Evolutionary conservation across 2,797 vertebrate genomes (phyloP).

Genomic region (Fistularia tabacaria): DNA sequence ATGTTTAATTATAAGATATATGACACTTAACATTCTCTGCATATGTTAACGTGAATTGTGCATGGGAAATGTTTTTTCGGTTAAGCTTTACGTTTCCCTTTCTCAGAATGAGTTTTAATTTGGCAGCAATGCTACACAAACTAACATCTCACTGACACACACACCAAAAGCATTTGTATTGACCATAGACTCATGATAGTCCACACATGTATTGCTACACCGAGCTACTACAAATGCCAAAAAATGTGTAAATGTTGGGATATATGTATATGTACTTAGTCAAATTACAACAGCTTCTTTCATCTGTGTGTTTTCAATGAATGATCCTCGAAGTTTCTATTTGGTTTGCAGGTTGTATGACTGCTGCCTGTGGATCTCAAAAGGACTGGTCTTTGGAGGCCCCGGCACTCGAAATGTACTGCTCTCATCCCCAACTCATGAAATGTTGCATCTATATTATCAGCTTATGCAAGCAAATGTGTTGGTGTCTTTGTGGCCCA

Average conservation of each 20-base stretch:
- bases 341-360: conserved; percentile 51
- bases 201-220: conserved; percentile 14
- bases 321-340: conserved; percentile 52
- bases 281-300: conserved; percentile 30
- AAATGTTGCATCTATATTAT: conserved; percentile 32
- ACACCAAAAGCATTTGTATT: conserved; percentile 1
- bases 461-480: conserved; percentile 13
- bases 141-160: conserved; percentile 12
- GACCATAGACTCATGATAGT: background rate
- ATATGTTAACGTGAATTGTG: no score
- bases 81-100: conserved; percentile 12
- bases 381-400: conserved; percentile 55
- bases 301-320: conserved; percentile 54
- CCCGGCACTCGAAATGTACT: conserved; percentile 35
- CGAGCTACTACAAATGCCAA: conserved; percentile 11
- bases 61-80: background rate
- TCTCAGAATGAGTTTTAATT: conserved; percentile 9
- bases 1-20: no score
- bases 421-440: conserved; percentile 25
- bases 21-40: no score
- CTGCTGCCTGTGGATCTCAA: conserved; percentile 44
- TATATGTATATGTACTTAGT: conserved; percentile 29
- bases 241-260: conserved; percentile 25
- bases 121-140: background rate
- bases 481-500: conserved; percentile 9